Base-by-base conservation (phyloP, 2,888 invertebrate genomes). In the Cerceris rybyensis region DNA sequence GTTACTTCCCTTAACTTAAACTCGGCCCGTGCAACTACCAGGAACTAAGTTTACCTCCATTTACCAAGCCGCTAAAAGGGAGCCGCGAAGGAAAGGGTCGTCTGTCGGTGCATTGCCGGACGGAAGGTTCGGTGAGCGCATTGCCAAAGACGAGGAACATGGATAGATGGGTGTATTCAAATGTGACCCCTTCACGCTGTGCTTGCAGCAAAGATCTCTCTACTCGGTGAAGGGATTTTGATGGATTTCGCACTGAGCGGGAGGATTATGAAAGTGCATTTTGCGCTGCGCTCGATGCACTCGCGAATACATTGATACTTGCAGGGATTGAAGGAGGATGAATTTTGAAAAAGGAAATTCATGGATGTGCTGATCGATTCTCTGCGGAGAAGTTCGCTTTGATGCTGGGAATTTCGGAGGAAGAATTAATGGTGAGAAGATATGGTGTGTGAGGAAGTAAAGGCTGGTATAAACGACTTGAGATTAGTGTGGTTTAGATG, bases 1-100 rank as follows among this genome's bases (percentile, higher is more conserved):
- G 49, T 17, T 46, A 11, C 69, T 54, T 64, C 58, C 77, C 63
- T 63, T 63, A 42, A 49, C 39, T 61, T 16, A 60, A 83, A 70
- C 71, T 80, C 75, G 7, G n/a, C 58, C 54, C 28, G 28, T 17
- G 55, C 17, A 77, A 68, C 69, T 66, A 50, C 28, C 63, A 50
- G 49, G 65, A 69, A 78, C 70, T 55, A 55, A 73, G 81, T 81
- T 81, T 83, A 64, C 64, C 67, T 67, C 55, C 73, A 67, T 83
- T 83, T 80, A 71, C 59, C 72, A 54, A 55, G 41, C 54, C 63
- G 63, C 63, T 66, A 73, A 75, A 70, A 72, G 64, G 59, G 39
- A 42, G 42, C 8, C 52, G 52, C 42, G 11, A 9, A n/a, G 46
- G 42, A 8, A 14, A 16, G 58, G 65, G 59, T 66, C 58, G 59